Evolutionary conservation across 2,888 invertebrate species (phyloP), one percentile per base, ranked within the genome.

Genomic region (Coecobrya sp.): DNA sequence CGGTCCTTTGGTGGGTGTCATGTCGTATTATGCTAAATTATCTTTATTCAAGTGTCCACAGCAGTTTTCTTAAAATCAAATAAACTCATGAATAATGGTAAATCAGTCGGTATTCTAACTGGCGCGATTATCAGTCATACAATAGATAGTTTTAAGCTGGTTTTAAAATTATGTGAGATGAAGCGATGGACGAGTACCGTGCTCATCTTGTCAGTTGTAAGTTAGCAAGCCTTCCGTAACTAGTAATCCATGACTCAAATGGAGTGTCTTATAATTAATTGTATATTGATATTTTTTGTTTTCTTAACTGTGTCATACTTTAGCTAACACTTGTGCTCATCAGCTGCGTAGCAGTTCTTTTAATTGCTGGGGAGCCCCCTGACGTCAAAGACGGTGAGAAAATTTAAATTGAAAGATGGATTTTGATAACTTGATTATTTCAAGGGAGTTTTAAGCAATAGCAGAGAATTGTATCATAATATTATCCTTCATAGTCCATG

Each of bases 101-200:
- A 16, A 13, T 81, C 81, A 1, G 19, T 81, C 3, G 30, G 1
- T 27, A 1, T 81, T 55, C n/a, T 55, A 55, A 81, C 81, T 52
- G 81, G 52, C 16, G 81, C 81, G 5, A 81, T 81, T 55, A 11
- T 55, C n/a, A n/a, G 52, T 8, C 52, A 81, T 27, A 55, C 81
- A 55, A 81, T 81, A 16, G 11, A 55, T 68, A 86, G 68, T 49
- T 5, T 86, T n/a, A 68, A 62, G 22, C 25, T 68, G 10, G 68
- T 8, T 27, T 25, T 55, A 86, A 52, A 86, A 76, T 22, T 62
- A 81, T 81, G 81, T 89, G 89, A 89, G 49, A 89, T 89, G 89
- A 59, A 89, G 89, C 81, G 89, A 89, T 89, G 89, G 89, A 89
- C 42, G 11, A 55, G 65, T 55, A 81, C 89, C 45, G 82, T 89